Base-by-base conservation (phyloP, 92 coral and sea anemone genomes). In the Zoanthus solanderi region DNA sequence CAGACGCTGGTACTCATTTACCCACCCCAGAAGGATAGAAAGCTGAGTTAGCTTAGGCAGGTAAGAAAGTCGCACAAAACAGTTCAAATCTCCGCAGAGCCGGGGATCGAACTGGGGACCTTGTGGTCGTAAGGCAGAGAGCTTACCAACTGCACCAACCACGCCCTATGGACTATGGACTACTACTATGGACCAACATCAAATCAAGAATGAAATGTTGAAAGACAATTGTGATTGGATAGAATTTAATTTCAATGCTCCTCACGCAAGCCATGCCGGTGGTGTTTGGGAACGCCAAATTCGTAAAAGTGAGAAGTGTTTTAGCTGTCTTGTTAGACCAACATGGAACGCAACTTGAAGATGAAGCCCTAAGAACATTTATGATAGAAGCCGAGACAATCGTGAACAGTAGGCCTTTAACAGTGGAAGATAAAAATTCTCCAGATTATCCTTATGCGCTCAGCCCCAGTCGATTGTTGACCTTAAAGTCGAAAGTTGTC, bases 251-350 rank as follows among this genome's bases (percentile, higher is more conserved):
- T 61, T 86, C 76, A 86, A 86, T 18, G 84, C 46, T 14, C 89
- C 84, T 18, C 71, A 87, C 17, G 89, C 84, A 17, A 71, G 80
- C 30, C 90, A 87, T 45, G 75, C 69, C 48, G 90, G 76, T 10
- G 84, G 75, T 6, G 89, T 86, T 2, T 76, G 84, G 89, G 83
- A 86, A 47, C 75, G 89, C 17, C 89, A 86, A 28, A 86, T 86
- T 34, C 83, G 89, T 46, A 86, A 67, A 67, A 57, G 84, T 86
- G 28, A 44, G 83, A 61, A 74, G 31, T 18, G 76, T 86, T 29
- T 14, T 86, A 32, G 0, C 89, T 13, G 76, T 75, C 14, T 42
- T 86, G 37, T 72, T 86, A 1, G 84, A 75, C 4, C 17, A 86
- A 52, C 76, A 66, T 86, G 89, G 89, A 18, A 71, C 76, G 14